Base-by-base conservation (phyloP, 2,797 vertebrate genomes). In the Phoxinus dragarum region DNA sequence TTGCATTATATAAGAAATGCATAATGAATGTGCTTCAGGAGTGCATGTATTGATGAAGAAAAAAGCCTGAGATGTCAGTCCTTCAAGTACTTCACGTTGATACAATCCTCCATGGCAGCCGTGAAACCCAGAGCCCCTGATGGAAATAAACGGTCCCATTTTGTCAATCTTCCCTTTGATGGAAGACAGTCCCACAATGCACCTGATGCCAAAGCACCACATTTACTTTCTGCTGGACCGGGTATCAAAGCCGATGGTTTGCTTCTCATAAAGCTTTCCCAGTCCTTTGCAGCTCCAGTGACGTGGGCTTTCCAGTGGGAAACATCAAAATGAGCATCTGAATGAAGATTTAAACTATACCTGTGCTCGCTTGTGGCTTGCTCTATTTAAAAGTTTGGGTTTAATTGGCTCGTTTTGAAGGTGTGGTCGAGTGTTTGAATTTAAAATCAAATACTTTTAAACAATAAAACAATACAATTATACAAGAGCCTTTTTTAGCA, bases 81-180 rank as follows among this genome's bases (percentile, higher is more conserved):
- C 78, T 81, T 73, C 80, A 87, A 84, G 82, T 83, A 82, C 54
- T 52, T 34, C 19, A 69, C 77, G 81, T 72, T 88, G 88, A 90
- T 86, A 72, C 86, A 88, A 90, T 90, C 79, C 79, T 82, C 38
- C 31, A 69, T 90, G 90, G 86, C 90, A 90, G 83, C 88, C 88
- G 83, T 89, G 90, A 90, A 90, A 85, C 84, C 71, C 81, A 61
- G 82, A 87, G 87, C 66, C 86, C 81, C 82, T 73, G 84, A 86
- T 87, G 79, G 89, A 87, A 88, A 86, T 86, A 88, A 88, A 88
- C 79, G 69, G 61, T 87, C 84, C 84, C 77, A 74, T 90, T 90
- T 87, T 87, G 81, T 82, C 89, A 88, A 86, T 88, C 88, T 84
- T 75, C 71, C 21, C 86, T 67, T 83, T 88, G 89, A 88, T 90